phyloP scores from a whole-genome alignment of 2,888 invertebrate species.

The Heliconius hortense region DNA sequence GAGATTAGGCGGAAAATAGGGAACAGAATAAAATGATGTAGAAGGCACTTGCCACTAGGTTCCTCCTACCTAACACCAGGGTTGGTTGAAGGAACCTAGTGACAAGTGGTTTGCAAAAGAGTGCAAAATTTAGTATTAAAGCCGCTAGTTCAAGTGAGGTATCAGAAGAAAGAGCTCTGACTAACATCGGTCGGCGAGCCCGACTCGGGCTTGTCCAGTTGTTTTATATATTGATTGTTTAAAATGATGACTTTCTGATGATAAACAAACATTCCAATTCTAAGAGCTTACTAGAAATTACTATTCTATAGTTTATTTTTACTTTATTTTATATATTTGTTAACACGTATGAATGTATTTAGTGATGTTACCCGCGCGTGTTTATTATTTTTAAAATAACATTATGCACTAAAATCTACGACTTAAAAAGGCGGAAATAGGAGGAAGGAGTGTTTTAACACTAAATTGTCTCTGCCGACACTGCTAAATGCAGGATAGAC shows the following conservation, averaged over 20 bases:
- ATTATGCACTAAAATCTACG: background rate
- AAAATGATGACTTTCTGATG: constrained; percentile 13
- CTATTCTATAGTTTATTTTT: constrained; percentile 53
- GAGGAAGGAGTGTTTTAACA: background rate
- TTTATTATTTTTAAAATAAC: background rate
- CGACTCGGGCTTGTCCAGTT: no score
- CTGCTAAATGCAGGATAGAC: background rate
- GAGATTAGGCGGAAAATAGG: background rate
- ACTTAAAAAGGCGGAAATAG: background rate
- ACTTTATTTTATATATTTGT: constrained; percentile 38
- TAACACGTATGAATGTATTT: constrained; percentile 40
- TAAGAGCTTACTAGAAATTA: constrained; percentile 69
- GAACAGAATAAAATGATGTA: no score
- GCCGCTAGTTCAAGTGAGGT: no score
- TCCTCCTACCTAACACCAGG: no score
- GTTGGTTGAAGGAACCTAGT: no score
- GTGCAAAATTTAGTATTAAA: no score
- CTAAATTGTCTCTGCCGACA: background rate
- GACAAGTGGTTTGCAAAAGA: no score
- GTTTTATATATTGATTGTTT: background rate
- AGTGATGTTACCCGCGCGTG: constrained; percentile 16
- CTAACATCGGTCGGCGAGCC: no score
- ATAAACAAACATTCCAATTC: constrained; percentile 63
- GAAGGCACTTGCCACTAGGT: no score
- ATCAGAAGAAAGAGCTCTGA: no score